A percentile compares a stretch with the other conserved stretches of the same genome.
These are phyloP conservation scores for Mesorhabditis spiculigera DNA, from an alignment of 2,888 invertebrate species.

Conservation along the genomic window DNA sequence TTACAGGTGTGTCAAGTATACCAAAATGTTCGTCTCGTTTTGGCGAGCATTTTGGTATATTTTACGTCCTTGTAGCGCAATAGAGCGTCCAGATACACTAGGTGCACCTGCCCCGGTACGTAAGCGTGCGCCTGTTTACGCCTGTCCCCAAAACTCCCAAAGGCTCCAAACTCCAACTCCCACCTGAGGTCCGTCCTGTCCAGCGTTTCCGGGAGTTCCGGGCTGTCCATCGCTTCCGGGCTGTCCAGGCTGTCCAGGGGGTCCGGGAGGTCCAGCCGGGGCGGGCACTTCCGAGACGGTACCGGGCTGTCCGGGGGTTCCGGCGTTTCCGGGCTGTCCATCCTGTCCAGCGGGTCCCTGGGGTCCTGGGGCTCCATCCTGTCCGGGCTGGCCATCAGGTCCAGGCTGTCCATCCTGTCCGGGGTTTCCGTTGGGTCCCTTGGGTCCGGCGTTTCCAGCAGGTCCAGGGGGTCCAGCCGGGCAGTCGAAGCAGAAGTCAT, in stretches of 20 bases:
- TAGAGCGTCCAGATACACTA: too few species aligned
- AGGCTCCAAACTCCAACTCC: neutral
- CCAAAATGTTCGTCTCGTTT: too few species aligned
- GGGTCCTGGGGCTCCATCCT: constrained; percentile 37
- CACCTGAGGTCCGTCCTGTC: constrained; percentile 40
- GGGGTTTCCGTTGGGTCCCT: constrained; percentile 23
- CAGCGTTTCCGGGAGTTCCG: constrained; percentile 51
- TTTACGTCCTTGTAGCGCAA: too few species aligned
- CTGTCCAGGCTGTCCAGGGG: constrained; percentile 53
- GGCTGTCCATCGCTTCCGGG: constrained; percentile 66
- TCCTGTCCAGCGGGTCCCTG: constrained; percentile 37
- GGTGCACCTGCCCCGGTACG: too few species aligned
- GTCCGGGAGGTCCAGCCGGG: constrained; percentile 37
- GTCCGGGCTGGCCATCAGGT: constrained; percentile 33
- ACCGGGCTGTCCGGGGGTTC: constrained; percentile 15
- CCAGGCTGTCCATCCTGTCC: constrained; percentile 26
- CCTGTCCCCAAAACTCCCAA: too few species aligned
- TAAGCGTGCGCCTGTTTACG: too few species aligned
- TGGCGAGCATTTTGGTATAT: too few species aligned
- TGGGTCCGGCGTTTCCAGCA: constrained; percentile 28
- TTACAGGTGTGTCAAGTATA: too few species aligned
- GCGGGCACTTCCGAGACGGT: neutral
- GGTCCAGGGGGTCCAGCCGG: constrained; percentile 44
- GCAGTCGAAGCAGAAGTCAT: constrained; percentile 46
- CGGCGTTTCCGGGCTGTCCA: constrained; percentile 10